Evolutionary conservation across 1,140 invertebrate genomes (phyloP), one percentile per base, ranked within the genome.

Genomic region (Heterodera schachtii): DNA sequence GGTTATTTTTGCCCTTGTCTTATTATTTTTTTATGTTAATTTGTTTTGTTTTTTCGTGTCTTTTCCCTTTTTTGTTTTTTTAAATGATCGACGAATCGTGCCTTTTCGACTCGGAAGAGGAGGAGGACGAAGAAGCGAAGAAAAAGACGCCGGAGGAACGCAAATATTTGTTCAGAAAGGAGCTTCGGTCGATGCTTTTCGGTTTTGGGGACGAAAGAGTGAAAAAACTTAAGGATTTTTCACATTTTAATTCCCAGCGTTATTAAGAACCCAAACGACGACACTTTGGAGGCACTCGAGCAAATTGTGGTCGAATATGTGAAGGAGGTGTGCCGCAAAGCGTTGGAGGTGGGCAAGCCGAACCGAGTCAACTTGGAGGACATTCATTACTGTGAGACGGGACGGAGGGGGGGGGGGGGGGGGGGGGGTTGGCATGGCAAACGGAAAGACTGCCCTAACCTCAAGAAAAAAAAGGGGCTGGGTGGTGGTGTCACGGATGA

Each of bases 221-320:
- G 21, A 3, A 0, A 13, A 21, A 19, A 43, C 69, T 31, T n/a
- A 19, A 3, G 16, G 21, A 79, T 9, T 13, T 31, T 80, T 80
- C 74, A 64, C 19, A 52, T 9, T 43, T 11, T n/a, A 41, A 75
- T 9, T 11, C 44, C 83, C 2, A 0, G 47, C 3, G 16, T 21
- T 43, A 86, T 78, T 91, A 94, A 96, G 90, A 98, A 98, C 92
- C 97, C 97, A 0, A 98, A 97, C 87, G 98, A 97, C 44, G 97
- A 99, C 92, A 97, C 96, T 90, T 96, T 99, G 0, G 97, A 99
- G 90, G 92, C 98, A 66, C 92, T 99, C 16, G 97, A 99, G 92
- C 96, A 98, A 92, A 91, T 99, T 46, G 97, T 99, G 0, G 96
- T 98, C 84, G 96, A 98, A 92, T 99, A 96, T 91, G 96, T 99